phyloP scores from a whole-genome alignment of 2,113 vertebrate genomes.

The Ammospiza caudacuta region DNA sequence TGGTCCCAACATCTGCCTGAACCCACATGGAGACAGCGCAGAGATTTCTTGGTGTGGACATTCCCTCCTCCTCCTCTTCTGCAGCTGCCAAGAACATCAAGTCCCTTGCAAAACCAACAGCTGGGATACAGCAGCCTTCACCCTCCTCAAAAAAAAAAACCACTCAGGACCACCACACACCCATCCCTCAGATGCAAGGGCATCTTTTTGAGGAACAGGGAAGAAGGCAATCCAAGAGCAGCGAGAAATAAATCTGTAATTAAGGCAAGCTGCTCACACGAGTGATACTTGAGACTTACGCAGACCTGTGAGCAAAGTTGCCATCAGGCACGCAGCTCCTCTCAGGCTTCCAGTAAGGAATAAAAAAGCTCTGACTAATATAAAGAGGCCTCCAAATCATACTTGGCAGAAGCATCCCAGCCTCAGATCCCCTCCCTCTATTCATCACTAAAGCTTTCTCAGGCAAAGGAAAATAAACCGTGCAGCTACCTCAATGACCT shows the following conservation, averaged over 20 bases:
- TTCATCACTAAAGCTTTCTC: conserved; percentile 79
- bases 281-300: not conserved
- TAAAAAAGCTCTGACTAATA: conserved; percentile 87
- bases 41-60: not conserved
- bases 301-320: conserved; percentile 22
- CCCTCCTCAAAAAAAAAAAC: not conserved
- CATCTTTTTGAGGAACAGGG: not conserved
- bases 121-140: not conserved
- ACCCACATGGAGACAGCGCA: fast-evolving
- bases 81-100: not conserved
- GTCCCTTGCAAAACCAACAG: not conserved
- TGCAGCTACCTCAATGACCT: conserved; percentile 76
- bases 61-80: not conserved
- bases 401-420: conserved; percentile 74
- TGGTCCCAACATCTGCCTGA: not conserved
- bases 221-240: not conserved
- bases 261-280: conserved; percentile 23
- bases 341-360: conserved; percentile 69
- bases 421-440: conserved; percentile 84
- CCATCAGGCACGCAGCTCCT: not conserved
- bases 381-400: conserved; percentile 75
- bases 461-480: conserved; percentile 74
- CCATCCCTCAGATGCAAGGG: not conserved
- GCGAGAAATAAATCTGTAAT: not conserved
- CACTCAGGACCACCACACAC: not conserved